A percentile compares a stretch with the other conserved stretches of the same genome.
Conservation (phyloP, 2,797 vertebrate genomes). For the Spinibarbus caldwelli region DNA sequence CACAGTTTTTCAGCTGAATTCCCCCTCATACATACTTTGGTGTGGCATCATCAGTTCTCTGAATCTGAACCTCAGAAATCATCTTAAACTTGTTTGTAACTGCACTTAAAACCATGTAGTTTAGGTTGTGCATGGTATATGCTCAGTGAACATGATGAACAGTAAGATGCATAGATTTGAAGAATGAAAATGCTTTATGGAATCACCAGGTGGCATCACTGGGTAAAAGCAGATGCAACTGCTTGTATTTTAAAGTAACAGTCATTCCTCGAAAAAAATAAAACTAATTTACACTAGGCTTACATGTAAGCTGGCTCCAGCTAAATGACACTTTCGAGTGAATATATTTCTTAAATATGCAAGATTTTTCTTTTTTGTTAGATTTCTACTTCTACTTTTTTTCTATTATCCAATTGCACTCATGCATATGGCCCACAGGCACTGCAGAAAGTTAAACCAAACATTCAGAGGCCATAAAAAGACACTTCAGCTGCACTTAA, state of each 20-base stretch:
- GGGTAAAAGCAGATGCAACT: background rate
- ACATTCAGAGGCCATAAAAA: too few relatives aligned
- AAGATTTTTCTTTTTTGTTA: background rate
- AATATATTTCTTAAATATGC: background rate
- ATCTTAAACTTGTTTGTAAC: background rate
- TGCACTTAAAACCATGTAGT: background rate
- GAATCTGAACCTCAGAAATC: conserved; percentile 31
- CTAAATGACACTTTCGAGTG: background rate
- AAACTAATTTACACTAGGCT: background rate
- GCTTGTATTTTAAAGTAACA: background rate
- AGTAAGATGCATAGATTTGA: background rate
- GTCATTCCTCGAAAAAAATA: background rate
- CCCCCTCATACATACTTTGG: conserved; percentile 32
- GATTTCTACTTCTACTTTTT: background rate
- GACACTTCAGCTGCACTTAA: background rate
- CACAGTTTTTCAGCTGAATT: conserved; percentile 30
- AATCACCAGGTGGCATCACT: background rate
- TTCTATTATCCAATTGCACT: too few relatives aligned
- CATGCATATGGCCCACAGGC: background rate
- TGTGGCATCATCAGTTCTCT: conserved; percentile 41
- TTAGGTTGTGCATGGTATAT: background rate
- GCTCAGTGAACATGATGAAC: background rate
- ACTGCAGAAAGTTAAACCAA: background rate
- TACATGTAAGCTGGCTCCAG: background rate
- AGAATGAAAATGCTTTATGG: background rate